Evolutionary conservation across 2,888 invertebrate species (phyloP).

Genomic region (Synergus itoensis): DNA sequence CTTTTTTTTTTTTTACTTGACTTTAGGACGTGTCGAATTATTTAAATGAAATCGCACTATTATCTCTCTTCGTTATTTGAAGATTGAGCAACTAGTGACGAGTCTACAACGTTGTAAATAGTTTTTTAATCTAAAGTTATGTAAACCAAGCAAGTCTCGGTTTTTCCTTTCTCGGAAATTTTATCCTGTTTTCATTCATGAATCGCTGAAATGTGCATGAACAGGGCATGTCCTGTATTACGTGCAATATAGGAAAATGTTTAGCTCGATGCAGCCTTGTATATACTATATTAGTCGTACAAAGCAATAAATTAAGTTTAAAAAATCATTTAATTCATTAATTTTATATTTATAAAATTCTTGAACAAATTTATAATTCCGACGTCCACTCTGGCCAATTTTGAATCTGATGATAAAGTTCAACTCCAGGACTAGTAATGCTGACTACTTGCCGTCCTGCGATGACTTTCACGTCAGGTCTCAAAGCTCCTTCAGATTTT

Average conservation of each 20-base stretch:
- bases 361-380: not conserved
- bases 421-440: slow-evolving; percentile 80
- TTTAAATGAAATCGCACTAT: slow-evolving; percentile 60
- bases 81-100: slow-evolving; percentile 71
- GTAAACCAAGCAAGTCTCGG: slow-evolving; percentile 38
- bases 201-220: slow-evolving; percentile 55
- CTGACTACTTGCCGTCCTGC: slow-evolving; percentile 77
- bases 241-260: slow-evolving; percentile 60
- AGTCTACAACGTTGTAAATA: slow-evolving; percentile 56
- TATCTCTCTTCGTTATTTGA: slow-evolving; percentile 70
- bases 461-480: slow-evolving; percentile 64
- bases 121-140: slow-evolving; percentile 48
- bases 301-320: slow-evolving; percentile 70
- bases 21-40: slow-evolving; percentile 34
- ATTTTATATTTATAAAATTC: not conserved
- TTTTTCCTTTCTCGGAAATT: slow-evolving; percentile 43
- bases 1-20: slow-evolving; percentile 35
- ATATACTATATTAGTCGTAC: slow-evolving; percentile 64
- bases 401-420: slow-evolving; percentile 79
- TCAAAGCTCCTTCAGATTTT: slow-evolving; percentile 59
- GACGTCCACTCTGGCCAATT: slow-evolving; percentile 79
- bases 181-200: slow-evolving; percentile 49
- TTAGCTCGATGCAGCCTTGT: slow-evolving; percentile 68
- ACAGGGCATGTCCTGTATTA: slow-evolving; percentile 55
- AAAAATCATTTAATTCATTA: slow-evolving; percentile 46